phyloP scores from a whole-genome alignment of 2,113 vertebrate species.

The Haplotaxodon microlepis region DNA sequence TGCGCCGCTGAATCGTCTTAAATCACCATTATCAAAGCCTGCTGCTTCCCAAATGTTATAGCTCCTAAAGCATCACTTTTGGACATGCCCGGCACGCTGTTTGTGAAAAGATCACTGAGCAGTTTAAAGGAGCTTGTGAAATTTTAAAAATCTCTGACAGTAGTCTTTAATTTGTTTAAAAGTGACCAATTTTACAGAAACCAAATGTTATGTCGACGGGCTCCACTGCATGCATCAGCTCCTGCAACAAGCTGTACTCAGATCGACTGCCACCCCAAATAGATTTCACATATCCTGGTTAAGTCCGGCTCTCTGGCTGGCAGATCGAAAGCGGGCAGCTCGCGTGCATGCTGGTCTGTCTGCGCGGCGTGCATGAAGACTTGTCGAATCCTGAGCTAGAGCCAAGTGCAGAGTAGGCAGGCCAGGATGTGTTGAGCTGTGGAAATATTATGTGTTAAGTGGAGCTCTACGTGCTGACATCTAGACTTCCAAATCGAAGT shows the following conservation, averaged over 20 bases:
- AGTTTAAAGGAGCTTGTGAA: not conserved
- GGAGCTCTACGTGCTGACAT: not conserved
- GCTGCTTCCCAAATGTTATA: not conserved
- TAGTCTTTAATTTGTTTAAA: not conserved
- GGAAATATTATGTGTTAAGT: not conserved
- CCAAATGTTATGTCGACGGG: not conserved
- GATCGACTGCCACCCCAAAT: not conserved
- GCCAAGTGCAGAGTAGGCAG: slow-evolving; percentile 6
- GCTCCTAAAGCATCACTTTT: not conserved
- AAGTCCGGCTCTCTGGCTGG: not conserved
- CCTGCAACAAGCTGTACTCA: not conserved
- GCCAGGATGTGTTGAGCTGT: slow-evolving; percentile 7
- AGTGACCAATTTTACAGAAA: not conserved
- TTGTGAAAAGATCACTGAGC: not conserved
- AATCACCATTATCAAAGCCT: not conserved
- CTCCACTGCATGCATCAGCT: not conserved
- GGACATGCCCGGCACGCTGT: not conserved
- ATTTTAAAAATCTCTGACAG: not conserved
- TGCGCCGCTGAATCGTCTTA: not conserved
- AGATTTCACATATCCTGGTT: slow-evolving; percentile 4
- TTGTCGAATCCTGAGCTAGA: not conserved
- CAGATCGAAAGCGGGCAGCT: not conserved
- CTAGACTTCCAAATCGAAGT: not conserved
- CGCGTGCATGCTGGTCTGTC: not conserved
- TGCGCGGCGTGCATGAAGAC: not conserved